phyloP scores from a whole-genome alignment of 2,797 vertebrate genomes.

The Tinamus major region DNA sequence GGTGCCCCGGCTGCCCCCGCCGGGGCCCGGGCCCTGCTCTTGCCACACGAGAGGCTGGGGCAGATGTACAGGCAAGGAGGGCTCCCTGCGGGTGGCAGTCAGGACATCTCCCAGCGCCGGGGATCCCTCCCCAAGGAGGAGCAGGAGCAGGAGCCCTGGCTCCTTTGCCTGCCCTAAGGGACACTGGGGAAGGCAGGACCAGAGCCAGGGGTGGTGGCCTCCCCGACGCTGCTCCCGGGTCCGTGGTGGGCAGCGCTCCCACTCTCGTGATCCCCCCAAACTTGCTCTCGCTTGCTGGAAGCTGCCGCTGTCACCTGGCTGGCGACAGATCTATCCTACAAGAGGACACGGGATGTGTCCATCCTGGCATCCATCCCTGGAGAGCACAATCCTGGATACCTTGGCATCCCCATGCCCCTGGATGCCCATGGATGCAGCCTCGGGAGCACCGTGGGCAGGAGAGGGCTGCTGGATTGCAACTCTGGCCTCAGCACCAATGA shows the following conservation, averaged over 20 bases:
- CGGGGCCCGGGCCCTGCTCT: background rate
- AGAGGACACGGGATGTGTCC: too few relatives aligned
- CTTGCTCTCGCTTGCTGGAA: too few relatives aligned
- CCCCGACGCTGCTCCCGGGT: too few relatives aligned
- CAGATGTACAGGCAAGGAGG: background rate
- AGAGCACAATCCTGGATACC: background rate
- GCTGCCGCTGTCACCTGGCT: too few relatives aligned
- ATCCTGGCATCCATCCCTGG: background rate
- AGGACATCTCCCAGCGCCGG: background rate
- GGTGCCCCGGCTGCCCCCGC: accelerated
- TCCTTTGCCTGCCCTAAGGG: accelerated
- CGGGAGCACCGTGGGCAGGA: background rate
- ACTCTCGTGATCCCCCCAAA: too few relatives aligned
- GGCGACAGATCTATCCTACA: too few relatives aligned
- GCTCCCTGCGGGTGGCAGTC: background rate
- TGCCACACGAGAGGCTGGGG: accelerated
- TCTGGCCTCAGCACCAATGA: background rate
- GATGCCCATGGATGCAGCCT: too few relatives aligned
- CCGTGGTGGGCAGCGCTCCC: too few relatives aligned
- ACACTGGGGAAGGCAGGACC: background rate
- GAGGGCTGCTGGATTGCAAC: accelerated
- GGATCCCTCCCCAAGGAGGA: background rate
- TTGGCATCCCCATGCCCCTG: accelerated
- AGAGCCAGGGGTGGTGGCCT: too few relatives aligned
- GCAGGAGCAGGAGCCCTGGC: background rate